These are phyloP conservation scores for Rhynchotus rufescens DNA, from an alignment of 2,797 vertebrate genomes.

Conservation along the genomic window DNA sequence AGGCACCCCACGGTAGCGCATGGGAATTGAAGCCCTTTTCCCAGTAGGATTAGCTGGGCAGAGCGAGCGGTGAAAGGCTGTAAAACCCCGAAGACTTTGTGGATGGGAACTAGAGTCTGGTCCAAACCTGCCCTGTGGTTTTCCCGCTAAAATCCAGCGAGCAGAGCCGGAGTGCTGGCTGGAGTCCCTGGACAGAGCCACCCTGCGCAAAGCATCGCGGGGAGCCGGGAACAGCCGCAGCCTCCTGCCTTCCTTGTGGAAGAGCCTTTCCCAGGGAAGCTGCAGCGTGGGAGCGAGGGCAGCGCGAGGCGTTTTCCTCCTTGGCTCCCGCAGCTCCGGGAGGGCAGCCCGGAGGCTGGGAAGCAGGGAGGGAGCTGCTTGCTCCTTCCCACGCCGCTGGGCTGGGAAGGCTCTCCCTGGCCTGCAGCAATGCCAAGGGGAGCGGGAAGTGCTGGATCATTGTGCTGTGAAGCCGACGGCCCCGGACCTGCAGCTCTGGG, in stretches of 20 bases:
- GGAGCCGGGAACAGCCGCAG: neutral
- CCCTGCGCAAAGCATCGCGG: neutral
- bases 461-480: neutral
- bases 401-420: neutral
- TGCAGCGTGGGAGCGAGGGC: neutral
- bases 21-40: neutral
- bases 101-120: neutral
- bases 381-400: neutral
- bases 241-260: neutral
- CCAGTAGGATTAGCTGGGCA: neutral
- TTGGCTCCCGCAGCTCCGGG: neutral
- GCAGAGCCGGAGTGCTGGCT: neutral
- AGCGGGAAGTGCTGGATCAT: neutral
- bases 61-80: neutral
- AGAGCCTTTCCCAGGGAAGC: neutral
- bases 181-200: neutral
- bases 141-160: neutral
- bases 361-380: neutral
- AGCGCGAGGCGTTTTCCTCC: neutral
- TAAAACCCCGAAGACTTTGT: neutral
- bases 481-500: neutral
- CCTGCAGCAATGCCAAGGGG: fast-evolving
- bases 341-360: neutral
- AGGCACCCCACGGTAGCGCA: neutral
- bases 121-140: neutral